Percentiles rank a stretch among this genome's conserved stretches.
phyloP scores from a whole-genome alignment of 2,113 vertebrate species.

The Machaerirhynchus nigripectus region DNA sequence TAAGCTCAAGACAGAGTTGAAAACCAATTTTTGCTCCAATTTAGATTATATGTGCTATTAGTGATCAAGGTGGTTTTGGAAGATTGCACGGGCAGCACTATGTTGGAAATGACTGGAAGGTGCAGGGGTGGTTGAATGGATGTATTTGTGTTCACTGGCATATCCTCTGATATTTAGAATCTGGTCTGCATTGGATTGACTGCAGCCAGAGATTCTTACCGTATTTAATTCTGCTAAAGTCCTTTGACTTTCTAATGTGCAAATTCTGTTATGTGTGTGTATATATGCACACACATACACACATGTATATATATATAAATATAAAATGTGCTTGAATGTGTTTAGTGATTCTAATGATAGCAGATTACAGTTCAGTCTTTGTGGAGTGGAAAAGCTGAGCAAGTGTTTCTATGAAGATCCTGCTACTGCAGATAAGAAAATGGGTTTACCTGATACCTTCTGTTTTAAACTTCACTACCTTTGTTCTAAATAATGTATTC shows the following conservation, averaged over 20 bases:
- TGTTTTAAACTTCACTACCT: neutral
- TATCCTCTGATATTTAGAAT: neutral
- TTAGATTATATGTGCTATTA: neutral
- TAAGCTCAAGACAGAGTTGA: neutral
- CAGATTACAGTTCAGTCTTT: neutral
- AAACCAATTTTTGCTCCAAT: neutral
- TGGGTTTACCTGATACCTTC: neutral
- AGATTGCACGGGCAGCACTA: neutral
- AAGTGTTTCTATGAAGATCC: neutral
- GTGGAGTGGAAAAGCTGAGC: neutral
- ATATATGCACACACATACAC: neutral
- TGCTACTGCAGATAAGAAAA: neutral
- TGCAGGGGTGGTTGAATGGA: neutral
- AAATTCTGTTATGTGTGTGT: rapidly evolving
- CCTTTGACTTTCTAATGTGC: neutral
- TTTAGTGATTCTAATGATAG: neutral
- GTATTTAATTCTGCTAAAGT: neutral
- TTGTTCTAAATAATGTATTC: neutral
- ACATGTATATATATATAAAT: rapidly evolving
- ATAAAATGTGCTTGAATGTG: neutral
- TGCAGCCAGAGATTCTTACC: neutral
- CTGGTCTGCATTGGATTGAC: neutral
- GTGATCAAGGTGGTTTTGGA: neutral
- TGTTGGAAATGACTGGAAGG: neutral
- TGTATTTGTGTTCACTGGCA: neutral